A percentile compares a stretch with the other conserved stretches of the same genome.
These are phyloP conservation scores for Tribolium castaneum DNA, from an alignment of 1,140 invertebrate genomes.

Conservation along the genomic window DNA sequence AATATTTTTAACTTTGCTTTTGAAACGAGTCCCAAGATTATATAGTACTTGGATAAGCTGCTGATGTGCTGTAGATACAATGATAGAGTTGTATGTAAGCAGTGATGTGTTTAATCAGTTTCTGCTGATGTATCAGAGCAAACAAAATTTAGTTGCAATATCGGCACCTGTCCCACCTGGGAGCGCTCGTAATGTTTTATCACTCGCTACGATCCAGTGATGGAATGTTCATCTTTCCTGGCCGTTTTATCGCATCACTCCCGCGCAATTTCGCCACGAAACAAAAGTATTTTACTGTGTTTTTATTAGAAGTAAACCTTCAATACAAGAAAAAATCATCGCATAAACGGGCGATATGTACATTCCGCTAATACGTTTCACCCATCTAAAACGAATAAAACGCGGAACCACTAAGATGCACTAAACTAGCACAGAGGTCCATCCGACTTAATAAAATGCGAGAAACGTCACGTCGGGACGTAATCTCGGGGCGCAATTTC, in stretches of 20 bases:
- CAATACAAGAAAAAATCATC: constrained; percentile 41
- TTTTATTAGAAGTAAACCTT: constrained; percentile 38
- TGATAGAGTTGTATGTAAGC: too few relatives aligned
- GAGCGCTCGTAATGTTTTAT: constrained; percentile 4
- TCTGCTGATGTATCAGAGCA: too few relatives aligned
- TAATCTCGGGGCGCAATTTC: constrained; percentile 3
- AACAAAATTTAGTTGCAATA: neutral
- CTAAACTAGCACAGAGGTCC: constrained; percentile 20
- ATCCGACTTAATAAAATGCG: constrained; percentile 29
- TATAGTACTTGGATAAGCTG: too few relatives aligned
- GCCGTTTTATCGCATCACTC: constrained; percentile 8
- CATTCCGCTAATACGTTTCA: constrained; percentile 38
- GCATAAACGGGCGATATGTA: constrained; percentile 35
- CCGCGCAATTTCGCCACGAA: constrained; percentile 3
- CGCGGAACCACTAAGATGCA: constrained; percentile 24
- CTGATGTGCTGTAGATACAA: too few relatives aligned
- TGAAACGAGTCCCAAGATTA: too few relatives aligned
- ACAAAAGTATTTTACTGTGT: constrained; percentile 33
- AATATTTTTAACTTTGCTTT: too few relatives aligned
- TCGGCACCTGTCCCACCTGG: neutral
- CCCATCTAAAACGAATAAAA: constrained; percentile 41
- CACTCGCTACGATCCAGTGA: neutral
- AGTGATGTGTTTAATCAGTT: too few relatives aligned
- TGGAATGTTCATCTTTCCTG: constrained; percentile 6
- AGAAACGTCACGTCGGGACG: constrained; percentile 14